Base-by-base conservation (phyloP, 2,888 invertebrate species). In the Heteromurus nitidus region DNA sequence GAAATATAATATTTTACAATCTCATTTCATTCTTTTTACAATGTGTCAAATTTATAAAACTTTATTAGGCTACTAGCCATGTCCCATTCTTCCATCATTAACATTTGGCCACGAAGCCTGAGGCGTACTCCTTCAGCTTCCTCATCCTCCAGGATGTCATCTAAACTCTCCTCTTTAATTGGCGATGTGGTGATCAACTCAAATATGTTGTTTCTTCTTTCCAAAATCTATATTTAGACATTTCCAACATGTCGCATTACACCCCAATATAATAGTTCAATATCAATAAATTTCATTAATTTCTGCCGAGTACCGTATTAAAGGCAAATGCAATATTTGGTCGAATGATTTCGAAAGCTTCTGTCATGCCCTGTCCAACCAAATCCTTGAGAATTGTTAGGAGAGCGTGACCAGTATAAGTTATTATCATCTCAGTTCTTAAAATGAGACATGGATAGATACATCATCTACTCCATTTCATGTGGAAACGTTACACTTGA, bases 61-160 rank as follows among this genome's bases (percentile, higher is more conserved):
- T 36, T 36, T n/a, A n/a, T n/a, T n/a, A n/a, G n/a, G 11, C 47
- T 16, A 47, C 47, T 47, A 3, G 47, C 47, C 93, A 97, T 95
- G 84, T 95, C 93, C 99, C 99, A 99, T 88, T 97, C 96, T 87
- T 96, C 95, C 97, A 99, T 97, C 90, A 96, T 98, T 88, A 98
- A 95, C 98, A 99, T 99, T 92, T 98, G 98, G 87, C 98, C 98
- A 95, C 75, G 36, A 22, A 80, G 64, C 65, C 58, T 80, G 11
- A 80, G 67, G 18, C 47, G 68, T 26, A 80, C 80, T 9, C 73
- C 80, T 30, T 80, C 73, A 1, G 65, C 67, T 5, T 55, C 67
- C 30, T 85, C 84, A 31, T 84, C 82, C 3, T 85, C 85, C 28
- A 86, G 91, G 3, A 87, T 85, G 83, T 94, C 93, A 70, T 93